These are phyloP conservation scores for Dysmachus trigonus DNA, from an alignment of 2,888 invertebrate genomes.

Conservation along the genomic window DNA sequence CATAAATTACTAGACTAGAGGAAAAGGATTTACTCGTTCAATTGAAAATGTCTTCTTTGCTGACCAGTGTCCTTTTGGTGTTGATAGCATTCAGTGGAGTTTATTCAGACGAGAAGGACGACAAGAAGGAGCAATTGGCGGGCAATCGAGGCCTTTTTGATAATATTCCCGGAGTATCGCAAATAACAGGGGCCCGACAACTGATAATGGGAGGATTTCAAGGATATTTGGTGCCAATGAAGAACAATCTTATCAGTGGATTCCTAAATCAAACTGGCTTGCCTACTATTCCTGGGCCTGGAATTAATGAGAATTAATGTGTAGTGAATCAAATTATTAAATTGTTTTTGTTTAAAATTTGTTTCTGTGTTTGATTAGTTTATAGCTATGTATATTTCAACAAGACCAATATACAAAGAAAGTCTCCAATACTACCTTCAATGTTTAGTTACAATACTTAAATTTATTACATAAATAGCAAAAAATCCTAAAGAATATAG, in stretches of 20 bases:
- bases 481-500: no score
- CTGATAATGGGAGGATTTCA: constrained; percentile 19
- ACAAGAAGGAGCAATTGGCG: background rate
- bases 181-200: background rate
- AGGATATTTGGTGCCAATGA: constrained; percentile 9
- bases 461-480: no score
- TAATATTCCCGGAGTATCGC: background rate
- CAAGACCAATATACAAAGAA: no score
- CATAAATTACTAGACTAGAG: background rate
- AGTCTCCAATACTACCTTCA: no score
- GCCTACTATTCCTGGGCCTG: background rate
- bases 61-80: background rate
- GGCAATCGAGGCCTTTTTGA: background rate
- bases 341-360: background rate
- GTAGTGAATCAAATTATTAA: background rate
- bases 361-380: background rate
- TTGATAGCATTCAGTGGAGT: background rate
- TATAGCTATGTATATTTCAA: no score
- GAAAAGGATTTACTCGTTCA: background rate
- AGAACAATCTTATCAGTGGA: background rate
- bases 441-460: no score
- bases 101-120: background rate
- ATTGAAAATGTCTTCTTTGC: background rate
- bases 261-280: background rate
- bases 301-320: background rate